Percentiles rank a stretch among this genome's conserved stretches.
Evolutionary conservation across 2,888 invertebrate genomes (phyloP).

Genomic region (Thysanoteuthis rhombus): DNA sequence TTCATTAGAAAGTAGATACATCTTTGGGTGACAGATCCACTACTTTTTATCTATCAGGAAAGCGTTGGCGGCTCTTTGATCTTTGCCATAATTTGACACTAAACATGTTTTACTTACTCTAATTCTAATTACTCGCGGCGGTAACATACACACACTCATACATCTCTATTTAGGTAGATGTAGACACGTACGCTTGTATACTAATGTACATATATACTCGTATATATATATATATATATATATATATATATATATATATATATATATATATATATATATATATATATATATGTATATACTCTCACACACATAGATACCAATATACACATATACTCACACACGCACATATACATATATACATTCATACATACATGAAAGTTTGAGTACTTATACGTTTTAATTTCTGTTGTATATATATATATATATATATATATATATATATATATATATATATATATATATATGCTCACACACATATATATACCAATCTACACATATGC

Average conservation of each 20-base stretch:
- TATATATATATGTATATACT: background rate
- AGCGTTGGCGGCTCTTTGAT: background rate
- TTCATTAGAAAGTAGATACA: background rate
- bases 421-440: too few species aligned
- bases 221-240: background rate
- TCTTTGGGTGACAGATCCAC: background rate
- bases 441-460: too few species aligned
- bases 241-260: too few species aligned
- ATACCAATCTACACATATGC: too few species aligned
- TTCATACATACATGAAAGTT: background rate
- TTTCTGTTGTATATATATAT: too few species aligned
- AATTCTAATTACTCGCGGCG: background rate
- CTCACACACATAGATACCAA: too few species aligned
- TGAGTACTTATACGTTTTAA: too few species aligned
- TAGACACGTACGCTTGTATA: background rate
- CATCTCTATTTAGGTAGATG: background rate
- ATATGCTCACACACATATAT: too few species aligned
- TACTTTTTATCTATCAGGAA: background rate
- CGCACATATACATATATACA: background rate
- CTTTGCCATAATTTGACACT: background rate
- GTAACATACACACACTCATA: background rate
- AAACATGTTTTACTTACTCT: background rate
- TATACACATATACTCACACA: background rate
- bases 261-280: too few species aligned
- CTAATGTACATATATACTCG: background rate